Evolutionary conservation across 2,797 vertebrate genomes (phyloP).

Genomic region (Sebastes itinus): DNA sequence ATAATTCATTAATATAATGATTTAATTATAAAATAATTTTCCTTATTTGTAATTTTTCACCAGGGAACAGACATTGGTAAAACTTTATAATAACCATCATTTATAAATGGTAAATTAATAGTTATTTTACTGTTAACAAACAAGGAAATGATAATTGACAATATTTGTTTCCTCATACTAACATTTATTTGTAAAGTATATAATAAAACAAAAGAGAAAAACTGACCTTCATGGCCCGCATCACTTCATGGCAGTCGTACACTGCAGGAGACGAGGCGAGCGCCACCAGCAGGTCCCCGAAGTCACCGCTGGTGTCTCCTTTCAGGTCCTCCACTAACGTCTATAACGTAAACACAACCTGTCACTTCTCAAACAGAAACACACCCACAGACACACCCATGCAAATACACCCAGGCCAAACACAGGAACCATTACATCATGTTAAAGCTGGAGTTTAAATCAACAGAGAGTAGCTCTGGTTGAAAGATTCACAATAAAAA

Average conservation of each 20-base stretch:
- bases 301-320: slow-evolving; percentile 80
- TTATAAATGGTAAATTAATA: too few relatives aligned
- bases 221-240: slow-evolving; percentile 80
- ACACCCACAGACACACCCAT: not conserved
- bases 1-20: not conserved
- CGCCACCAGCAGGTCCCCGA: slow-evolving; percentile 80
- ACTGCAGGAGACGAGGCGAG: slow-evolving; percentile 76
- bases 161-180: not conserved
- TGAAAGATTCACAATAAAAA: not conserved
- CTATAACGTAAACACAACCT: slow-evolving; percentile 27
- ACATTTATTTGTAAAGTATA: not conserved
- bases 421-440: accelerated
- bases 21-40: not conserved
- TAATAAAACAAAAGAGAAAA: not conserved
- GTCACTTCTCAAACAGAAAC: not conserved
- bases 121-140: not conserved
- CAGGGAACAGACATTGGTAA: not conserved
- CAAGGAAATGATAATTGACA: not conserved
- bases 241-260: slow-evolving; percentile 83
- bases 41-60: not conserved
- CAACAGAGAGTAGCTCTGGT: too few relatives aligned
- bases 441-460: not conserved
- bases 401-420: slow-evolving; percentile 15
- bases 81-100: too few relatives aligned
- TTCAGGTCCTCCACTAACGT: slow-evolving; percentile 79